Base-by-base conservation (phyloP, 2,797 vertebrate genomes). In the Bradypodion pumilum region DNA sequence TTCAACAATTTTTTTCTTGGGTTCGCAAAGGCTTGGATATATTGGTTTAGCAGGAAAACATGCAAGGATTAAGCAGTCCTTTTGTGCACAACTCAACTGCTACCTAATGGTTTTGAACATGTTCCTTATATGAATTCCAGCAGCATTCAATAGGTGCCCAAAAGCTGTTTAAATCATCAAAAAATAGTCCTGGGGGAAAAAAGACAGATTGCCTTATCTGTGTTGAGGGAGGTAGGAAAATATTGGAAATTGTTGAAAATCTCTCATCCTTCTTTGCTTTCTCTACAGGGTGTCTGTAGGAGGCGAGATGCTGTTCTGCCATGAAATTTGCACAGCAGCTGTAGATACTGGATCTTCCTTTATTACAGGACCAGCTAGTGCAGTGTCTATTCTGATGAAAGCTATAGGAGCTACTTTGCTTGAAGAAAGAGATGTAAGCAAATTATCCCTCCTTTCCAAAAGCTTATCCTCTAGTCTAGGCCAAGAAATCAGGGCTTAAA, bases 321-420 rank as follows among this genome's bases (percentile, higher is more conserved):
- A 92, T 76, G 97, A 98, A 2, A 97, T 98, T 89, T 99, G 98
- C 89, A 96, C 93, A 1, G 97, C 96, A 59, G 96, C 97, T 81
- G 96, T 99, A 2, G 98, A 99, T 93, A 98, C 98, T 0, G 98
- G 98, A 1, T 97, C 97, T 27, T 98, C 98, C 89, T 98, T 97
- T 93, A 97, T 99, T 95, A 98, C 97, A 0, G 98, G 98, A 9
- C 98, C 98, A 0, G 97, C 97, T 1, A 97, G 97, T 42, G 96
- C 97, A 0, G 86, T 99, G 88, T 96, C 95, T 0, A 74, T 95
- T 81, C 91, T 99, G 89, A 98, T 98, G 97, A 97, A 95, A 94
- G 95, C 95, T 66, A 96, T 99, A 2, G 97, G 98, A 42, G 98
- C 98, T 32, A 93, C 91, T 73, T 94, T 98, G 91, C 93, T 94